These are phyloP conservation scores for Tragelaphus buxtoni DNA, from an alignment of 2,113 vertebrate species.

Conservation along the genomic window DNA sequence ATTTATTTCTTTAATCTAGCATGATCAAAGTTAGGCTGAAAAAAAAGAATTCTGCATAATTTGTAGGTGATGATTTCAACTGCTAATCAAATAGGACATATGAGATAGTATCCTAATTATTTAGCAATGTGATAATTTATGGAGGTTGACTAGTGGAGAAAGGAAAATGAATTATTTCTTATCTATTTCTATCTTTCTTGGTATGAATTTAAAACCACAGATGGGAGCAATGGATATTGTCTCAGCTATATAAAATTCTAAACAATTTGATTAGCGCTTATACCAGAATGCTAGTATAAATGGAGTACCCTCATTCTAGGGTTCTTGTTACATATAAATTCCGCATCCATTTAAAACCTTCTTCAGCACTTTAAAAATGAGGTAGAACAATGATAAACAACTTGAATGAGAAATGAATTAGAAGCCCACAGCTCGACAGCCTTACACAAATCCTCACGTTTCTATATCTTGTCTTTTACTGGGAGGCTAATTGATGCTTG, in stretches of 20 bases:
- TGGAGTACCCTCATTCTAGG: neutral
- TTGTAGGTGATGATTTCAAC: neutral
- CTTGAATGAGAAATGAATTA: constrained; percentile 41
- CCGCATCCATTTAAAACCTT: neutral
- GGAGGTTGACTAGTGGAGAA: neutral
- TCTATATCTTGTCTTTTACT: constrained; percentile 47
- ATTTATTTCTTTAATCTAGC: neutral
- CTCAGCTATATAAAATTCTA: neutral
- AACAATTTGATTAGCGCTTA: constrained; percentile 27
- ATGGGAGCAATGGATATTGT: neutral
- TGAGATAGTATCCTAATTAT: constrained; percentile 1
- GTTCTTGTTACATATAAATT: constrained; percentile 50
- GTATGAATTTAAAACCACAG: constrained; percentile 14
- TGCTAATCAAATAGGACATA: neutral
- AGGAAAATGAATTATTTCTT: neutral
- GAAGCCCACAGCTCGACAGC: neutral
- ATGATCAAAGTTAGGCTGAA: neutral
- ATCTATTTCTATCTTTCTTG: neutral
- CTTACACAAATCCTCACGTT: constrained; percentile 7
- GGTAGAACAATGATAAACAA: constrained; percentile 52
- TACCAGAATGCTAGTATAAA: constrained; percentile 19
- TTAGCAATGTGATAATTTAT: neutral
- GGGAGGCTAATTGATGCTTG: constrained; percentile 40
- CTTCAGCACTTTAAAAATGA: constrained; percentile 56
- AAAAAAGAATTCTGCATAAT: neutral